phyloP scores from a whole-genome alignment of 2,888 invertebrate species.

The Nephrocerus scutellatus region DNA sequence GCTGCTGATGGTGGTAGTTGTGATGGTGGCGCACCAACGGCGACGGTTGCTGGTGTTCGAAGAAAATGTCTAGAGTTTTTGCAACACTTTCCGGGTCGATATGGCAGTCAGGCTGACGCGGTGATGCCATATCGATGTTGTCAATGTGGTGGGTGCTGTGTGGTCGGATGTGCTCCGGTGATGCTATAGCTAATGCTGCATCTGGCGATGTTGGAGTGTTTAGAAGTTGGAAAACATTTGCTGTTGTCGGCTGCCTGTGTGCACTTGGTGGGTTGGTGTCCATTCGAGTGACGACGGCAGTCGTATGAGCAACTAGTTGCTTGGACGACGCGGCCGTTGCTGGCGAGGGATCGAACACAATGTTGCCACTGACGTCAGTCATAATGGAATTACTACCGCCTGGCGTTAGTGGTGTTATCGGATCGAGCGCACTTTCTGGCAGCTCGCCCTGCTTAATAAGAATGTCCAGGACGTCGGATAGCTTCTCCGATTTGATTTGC shows the following conservation, averaged over 20 bases:
- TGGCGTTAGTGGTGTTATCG: constrained; percentile 44
- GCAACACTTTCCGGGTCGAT: constrained; percentile 41
- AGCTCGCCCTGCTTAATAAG: constrained; percentile 88
- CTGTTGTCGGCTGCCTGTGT: neutral
- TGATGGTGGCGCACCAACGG: constrained; percentile 5
- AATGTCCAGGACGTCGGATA: constrained; percentile 79
- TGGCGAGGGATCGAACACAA: constrained; percentile 27
- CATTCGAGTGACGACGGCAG: constrained; percentile 28
- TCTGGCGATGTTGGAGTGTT: constrained; percentile 23
- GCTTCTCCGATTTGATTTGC: constrained; percentile 44
- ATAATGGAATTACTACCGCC: constrained; percentile 31
- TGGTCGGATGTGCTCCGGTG: constrained; percentile 16
- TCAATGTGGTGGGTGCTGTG: constrained; percentile 28
- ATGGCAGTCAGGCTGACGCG: constrained; percentile 36
- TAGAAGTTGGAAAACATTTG: constrained; percentile 22
- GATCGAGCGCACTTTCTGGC: constrained; percentile 71
- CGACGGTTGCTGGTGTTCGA: constrained; percentile 36
- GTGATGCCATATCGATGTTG: constrained; percentile 43
- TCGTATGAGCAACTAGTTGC: no score
- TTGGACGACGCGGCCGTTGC: no score
- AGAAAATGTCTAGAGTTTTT: constrained; percentile 44
- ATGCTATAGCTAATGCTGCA: constrained; percentile 19
- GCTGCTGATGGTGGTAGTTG: neutral
- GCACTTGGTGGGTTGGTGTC: constrained; percentile 25
- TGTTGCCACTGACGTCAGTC: constrained; percentile 28